These are phyloP conservation scores for Stegostoma tigrinum DNA, from an alignment of 2,113 vertebrate genomes.

Conservation along the genomic window DNA sequence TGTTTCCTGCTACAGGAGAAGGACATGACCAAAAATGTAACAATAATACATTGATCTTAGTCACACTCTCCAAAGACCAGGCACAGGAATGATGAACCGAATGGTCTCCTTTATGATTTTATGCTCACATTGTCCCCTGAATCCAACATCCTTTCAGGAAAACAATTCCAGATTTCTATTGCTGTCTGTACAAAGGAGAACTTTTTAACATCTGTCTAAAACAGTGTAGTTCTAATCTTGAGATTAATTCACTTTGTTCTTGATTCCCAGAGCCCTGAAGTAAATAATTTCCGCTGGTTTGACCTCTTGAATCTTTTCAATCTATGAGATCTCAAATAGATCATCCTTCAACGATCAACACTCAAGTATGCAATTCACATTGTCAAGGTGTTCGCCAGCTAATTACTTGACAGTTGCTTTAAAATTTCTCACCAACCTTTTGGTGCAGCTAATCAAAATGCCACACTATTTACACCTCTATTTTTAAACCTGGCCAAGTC, in stretches of 20 bases:
- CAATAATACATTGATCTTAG: background rate
- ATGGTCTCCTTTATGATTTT: background rate
- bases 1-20: background rate
- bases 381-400: background rate
- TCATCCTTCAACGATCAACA: background rate
- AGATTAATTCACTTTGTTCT: background rate
- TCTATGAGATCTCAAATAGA: background rate
- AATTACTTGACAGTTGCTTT: background rate
- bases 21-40: background rate
- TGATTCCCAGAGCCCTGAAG: background rate
- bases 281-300: background rate
- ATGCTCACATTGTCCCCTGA: background rate
- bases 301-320: background rate
- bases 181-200: background rate
- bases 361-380: background rate
- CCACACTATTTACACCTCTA: background rate
- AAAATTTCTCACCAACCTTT: background rate
- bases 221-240: background rate
- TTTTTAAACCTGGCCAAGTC: slow-evolving; percentile 17
- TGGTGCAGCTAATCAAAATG: background rate
- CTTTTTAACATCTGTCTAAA: background rate
- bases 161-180: background rate
- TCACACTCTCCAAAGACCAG: background rate
- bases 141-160: background rate
- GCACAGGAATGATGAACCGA: background rate